Evolutionary conservation across 92 coral and sea anemone genomes (phyloP).

Genomic region (Palythoa grandis): DNA sequence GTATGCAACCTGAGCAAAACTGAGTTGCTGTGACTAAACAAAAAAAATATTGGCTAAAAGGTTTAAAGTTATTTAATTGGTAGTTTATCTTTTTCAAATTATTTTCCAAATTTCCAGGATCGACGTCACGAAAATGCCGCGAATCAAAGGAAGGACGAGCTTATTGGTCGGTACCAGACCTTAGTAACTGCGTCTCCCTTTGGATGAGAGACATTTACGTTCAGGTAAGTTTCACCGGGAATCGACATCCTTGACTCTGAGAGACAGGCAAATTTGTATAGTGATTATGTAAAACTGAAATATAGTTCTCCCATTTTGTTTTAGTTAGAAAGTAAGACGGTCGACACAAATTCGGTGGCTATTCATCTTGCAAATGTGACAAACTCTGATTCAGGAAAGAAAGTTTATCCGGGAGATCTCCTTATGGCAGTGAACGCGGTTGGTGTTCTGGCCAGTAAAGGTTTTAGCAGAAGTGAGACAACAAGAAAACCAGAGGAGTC

Average conservation of each 20-base stretch:
- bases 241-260: not conserved
- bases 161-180: slow-evolving; percentile 34
- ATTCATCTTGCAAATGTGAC: slow-evolving; percentile 71
- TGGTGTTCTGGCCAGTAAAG: slow-evolving; percentile 62
- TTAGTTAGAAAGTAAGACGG: slow-evolving; percentile 56
- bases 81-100: not conserved
- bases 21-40: not conserved
- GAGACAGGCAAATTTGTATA: not conserved
- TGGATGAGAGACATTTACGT: slow-evolving; percentile 15
- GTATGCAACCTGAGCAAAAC: no score
- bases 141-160: slow-evolving; percentile 3
- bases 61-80: not conserved
- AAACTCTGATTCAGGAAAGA: slow-evolving; percentile 49
- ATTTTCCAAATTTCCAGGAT: not conserved
- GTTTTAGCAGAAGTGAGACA: slow-evolving; percentile 6
- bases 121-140: slow-evolving; percentile 9
- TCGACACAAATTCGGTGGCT: slow-evolving; percentile 59
- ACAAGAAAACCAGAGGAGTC: not conserved
- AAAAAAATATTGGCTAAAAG: not conserved
- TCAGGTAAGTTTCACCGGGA: slow-evolving; percentile 12
- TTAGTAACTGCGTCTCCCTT: slow-evolving; percentile 27
- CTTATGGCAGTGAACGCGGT: slow-evolving; percentile 67
- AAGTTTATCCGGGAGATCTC: slow-evolving; percentile 79
- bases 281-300: no score
- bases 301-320: not conserved